Base-by-base conservation (phyloP, 2,113 vertebrate genomes). In the Tiliqua scincoides region DNA sequence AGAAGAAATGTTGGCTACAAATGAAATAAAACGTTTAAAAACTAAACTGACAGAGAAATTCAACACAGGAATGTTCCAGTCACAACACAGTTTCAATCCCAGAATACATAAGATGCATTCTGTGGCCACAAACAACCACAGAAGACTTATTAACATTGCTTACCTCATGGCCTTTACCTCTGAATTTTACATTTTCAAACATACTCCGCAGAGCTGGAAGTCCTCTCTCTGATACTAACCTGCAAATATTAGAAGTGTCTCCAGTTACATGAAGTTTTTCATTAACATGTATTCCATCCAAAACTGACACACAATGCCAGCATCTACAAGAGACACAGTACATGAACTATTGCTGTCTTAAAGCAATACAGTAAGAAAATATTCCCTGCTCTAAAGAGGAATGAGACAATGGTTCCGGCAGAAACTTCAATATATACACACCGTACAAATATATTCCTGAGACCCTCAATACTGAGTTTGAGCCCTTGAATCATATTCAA, bases 81-180 rank as follows among this genome's bases (percentile, higher is more conserved):
- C 18, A n/a, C 35, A 40, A 37, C 15, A 72, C 40, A 35, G 27
- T 54, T 78, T 57, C 25, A 18, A 67, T 2, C 30, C 52, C 14
- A 82, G 63, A 82, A 32, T 32, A 54, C 10, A 52, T 32, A 32
- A 20, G 82, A 25, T 2, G 57, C 4, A 17, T 30, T 32, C 9
- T 3, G 75, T 77, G 23, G 32, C 81, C 57, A 67, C 84, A 87
- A 40, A 12, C 89, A 83, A 78, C 63, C 84, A 72, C 59, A 6
- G 15, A 65, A 23, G 54, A 85, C 68, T 63, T 79, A 59, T 83
- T 82, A 23, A 2, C 4, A 48, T 21, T 68, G 90, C 96, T 95
- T 85, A 99, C 99, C 98, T 99, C 99, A 0, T 98, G 97, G 6
- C 98, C 98, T 97, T 98, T 99, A 73, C 99, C 98, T 96, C 96